Conservation (phyloP, 2,797 vertebrate species). For the Micromesistius poutassou region DNA sequence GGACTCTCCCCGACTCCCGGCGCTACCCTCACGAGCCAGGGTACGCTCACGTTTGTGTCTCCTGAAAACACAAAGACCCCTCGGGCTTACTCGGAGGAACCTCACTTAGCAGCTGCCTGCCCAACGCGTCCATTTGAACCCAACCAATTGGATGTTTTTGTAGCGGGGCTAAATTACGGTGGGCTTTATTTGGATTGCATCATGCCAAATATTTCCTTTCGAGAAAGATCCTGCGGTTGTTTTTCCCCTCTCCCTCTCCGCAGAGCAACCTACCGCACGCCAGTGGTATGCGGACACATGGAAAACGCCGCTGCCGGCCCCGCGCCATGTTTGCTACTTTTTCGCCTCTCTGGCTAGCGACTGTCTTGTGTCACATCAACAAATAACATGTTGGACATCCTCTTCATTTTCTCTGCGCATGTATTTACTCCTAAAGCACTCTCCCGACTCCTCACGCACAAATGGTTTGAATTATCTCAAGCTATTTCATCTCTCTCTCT, state of each 20-base stretch:
- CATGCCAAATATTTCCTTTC: slow-evolving; percentile 40
- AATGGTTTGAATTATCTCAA: slow-evolving; percentile 71
- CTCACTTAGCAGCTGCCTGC: slow-evolving; percentile 23
- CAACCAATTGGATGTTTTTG: slow-evolving; percentile 48
- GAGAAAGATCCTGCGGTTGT: slow-evolving; percentile 34
- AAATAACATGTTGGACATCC: slow-evolving; percentile 53
- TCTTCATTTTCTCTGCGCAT: slow-evolving; percentile 39
- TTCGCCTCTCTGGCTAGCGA: slow-evolving; percentile 47
- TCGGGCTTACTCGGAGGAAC: slow-evolving; percentile 36
- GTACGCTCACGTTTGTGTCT: slow-evolving; percentile 31
- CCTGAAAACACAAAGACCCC: slow-evolving; percentile 29
- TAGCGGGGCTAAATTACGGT: slow-evolving; percentile 41
- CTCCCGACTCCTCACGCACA: slow-evolving; percentile 28
- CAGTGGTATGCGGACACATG: slow-evolving; percentile 30
- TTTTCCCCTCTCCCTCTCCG: slow-evolving; percentile 26
- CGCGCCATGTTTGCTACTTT: slow-evolving; percentile 20
- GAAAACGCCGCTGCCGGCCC: slow-evolving; percentile 29
- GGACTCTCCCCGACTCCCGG: slow-evolving; percentile 25
- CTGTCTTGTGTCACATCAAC: slow-evolving; percentile 59
- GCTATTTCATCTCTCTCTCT: slow-evolving; percentile 21
- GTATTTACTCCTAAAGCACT: slow-evolving; percentile 5
- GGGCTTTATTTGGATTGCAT: slow-evolving; percentile 34
- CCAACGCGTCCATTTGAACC: slow-evolving; percentile 39
- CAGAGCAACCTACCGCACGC: slow-evolving; percentile 30
- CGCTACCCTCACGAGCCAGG: slow-evolving; percentile 21